Conservation (phyloP, 92 coral and sea anemone genomes). For the Porites rus region DNA sequence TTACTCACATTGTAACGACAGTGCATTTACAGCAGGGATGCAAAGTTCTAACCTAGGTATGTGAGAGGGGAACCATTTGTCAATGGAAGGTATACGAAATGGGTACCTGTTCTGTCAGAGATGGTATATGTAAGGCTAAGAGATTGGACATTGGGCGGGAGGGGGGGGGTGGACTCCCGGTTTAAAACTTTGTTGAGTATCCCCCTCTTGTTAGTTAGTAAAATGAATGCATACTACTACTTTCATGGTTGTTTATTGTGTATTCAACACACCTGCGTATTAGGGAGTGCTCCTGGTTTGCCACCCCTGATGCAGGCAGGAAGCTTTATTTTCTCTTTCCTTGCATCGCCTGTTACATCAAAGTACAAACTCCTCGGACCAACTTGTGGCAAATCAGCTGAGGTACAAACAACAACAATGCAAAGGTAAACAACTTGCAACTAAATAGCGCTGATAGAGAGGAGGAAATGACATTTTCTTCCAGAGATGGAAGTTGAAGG, state of each 20-base stretch:
- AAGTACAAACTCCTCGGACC: constrained; percentile 89
- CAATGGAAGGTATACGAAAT: no score
- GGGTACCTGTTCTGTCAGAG: no score
- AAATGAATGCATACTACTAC: neutral
- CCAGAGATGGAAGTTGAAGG: neutral
- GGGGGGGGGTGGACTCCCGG: no score
- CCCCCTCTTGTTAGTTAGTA: neutral
- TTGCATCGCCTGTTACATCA: constrained; percentile 94
- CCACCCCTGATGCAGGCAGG: constrained; percentile 85
- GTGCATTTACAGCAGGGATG: no score
- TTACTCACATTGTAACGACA: no score
- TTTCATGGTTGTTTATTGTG: neutral
- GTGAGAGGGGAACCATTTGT: no score
- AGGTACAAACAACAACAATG: no score
- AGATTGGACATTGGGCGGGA: no score
- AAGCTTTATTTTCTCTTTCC: constrained; percentile 78
- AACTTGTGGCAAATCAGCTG: constrained; percentile 56
- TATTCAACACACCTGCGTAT: constrained; percentile 77
- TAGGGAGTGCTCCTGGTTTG: constrained; percentile 96
- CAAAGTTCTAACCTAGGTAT: no score
- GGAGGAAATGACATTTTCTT: neutral
- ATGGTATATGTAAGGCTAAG: no score
- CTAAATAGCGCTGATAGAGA: neutral
- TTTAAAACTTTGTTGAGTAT: no score
- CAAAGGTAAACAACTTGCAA: neutral